Conservation (phyloP, 2,888 invertebrate species). For the Sarcophaga subvicina region DNA sequence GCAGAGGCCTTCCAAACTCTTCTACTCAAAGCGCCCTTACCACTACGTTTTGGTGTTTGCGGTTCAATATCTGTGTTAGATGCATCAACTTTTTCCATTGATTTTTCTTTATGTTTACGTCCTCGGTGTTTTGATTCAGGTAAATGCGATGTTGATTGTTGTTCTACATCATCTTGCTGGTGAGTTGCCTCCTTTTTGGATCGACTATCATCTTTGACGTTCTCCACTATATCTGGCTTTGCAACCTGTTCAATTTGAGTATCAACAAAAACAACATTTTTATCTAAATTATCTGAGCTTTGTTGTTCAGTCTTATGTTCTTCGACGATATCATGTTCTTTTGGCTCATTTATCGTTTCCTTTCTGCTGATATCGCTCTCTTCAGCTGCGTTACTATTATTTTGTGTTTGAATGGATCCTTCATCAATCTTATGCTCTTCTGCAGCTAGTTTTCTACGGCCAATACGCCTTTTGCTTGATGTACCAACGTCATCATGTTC, state of each 20-base stretch:
- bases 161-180: constrained; percentile 28
- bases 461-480: constrained; percentile 28
- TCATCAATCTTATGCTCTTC: neutral
- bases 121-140: constrained; percentile 31
- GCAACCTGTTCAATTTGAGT: constrained; percentile 6
- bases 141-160: constrained; percentile 1
- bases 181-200: constrained; percentile 31
- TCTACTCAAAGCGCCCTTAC: constrained; percentile 42
- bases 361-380: neutral
- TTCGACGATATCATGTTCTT: neutral
- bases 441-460: constrained; percentile 4
- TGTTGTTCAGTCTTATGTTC: neutral
- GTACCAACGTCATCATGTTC: constrained; percentile 15
- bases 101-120: constrained; percentile 51
- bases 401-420: neutral
- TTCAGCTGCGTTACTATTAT: neutral
- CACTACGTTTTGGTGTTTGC: constrained; percentile 34
- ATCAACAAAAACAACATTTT: neutral
- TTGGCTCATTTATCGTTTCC: neutral
- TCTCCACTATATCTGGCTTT: neutral
- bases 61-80: neutral
- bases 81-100: constrained; percentile 6
- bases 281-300: neutral
- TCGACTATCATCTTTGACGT: constrained; percentile 14
- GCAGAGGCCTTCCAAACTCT: constrained; percentile 69